phyloP scores from a whole-genome alignment of 2,888 invertebrate genomes.

The Diarsia dahlii region DNA sequence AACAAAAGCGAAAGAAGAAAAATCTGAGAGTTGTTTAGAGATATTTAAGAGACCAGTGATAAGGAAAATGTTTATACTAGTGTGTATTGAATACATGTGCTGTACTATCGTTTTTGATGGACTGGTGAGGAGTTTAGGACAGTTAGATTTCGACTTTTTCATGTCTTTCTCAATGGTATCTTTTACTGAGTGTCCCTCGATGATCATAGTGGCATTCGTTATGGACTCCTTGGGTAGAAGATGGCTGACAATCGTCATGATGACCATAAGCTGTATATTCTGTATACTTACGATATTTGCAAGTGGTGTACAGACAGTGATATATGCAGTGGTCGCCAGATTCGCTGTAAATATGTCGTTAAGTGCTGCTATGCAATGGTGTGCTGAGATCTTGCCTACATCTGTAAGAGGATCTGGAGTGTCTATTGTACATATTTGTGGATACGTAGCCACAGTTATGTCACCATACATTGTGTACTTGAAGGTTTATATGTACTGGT shows the following conservation, averaged over 20 bases:
- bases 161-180: conserved; percentile 80
- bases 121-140: conserved; percentile 76
- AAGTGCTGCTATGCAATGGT: conserved; percentile 77
- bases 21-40: conserved; percentile 71
- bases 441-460: conserved; percentile 75
- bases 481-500: conserved; percentile 57
- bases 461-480: conserved; percentile 72
- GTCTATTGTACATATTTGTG: conserved; percentile 77
- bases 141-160: conserved; percentile 78
- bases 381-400: conserved; percentile 79
- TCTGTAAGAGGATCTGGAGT: conserved; percentile 78
- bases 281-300: conserved; percentile 73
- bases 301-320: conserved; percentile 72
- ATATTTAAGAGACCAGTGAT: conserved; percentile 76
- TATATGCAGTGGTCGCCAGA: conserved; percentile 77
- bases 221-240: conserved; percentile 79
- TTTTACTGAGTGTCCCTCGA: conserved; percentile 78
- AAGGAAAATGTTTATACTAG: conserved; percentile 74
- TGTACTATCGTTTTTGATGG: conserved; percentile 78
- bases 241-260: conserved; percentile 75
- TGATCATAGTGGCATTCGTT: conserved; percentile 75
- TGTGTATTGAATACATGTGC: conserved; percentile 77
- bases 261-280: conserved; percentile 73
- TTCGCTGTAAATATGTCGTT: conserved; percentile 79
- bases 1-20: conserved; percentile 63